Base-by-base conservation (phyloP, 2,113 vertebrate genomes). In the Myotis brandtii region DNA sequence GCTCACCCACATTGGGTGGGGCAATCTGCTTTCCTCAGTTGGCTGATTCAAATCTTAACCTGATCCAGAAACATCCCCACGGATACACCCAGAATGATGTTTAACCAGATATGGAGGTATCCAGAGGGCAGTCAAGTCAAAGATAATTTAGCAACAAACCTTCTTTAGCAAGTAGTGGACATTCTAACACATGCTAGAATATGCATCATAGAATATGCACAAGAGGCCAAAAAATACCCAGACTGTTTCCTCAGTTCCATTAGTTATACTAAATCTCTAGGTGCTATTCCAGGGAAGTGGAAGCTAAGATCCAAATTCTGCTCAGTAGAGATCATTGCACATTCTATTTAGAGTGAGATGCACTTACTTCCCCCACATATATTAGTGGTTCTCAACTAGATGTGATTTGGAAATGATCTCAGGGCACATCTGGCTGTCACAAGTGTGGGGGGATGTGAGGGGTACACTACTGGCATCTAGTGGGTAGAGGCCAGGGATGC, bases 401-500 rank as follows among this genome's bases (percentile, higher is more conserved):
- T 1, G 3, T 70, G 6, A 59, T 46, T 85, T 85, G 56, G 4
- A 43, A 62, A 67, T 73, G 9, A 40, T 13, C n/a, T 5, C 20
- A 76, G 20, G 30, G 13, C 43, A 5, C 14, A 70, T 52, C 67
- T 66, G 32, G 34, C 59, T 73, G 4, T 90, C 6, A n/a, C 12
- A 77, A 7, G 23, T 70, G 11, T 16, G 4, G 0, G 17, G 18
- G 23, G 14, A 5, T 56, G 11, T 17, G 3, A 20, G 1, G 2
- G 0, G 13, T 1, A 6, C 40, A 9, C 8, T 54, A n/a, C 23
- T 52, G 17, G 7, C 62, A 86, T 37, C 5, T 37, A 59, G 23
- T 52, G 9, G 14, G 3, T 18, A 43, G 69, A 43, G 66, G 3
- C 14, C 11, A 66, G 4, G 17, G 21, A 27, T n/a, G 25, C 20